Evolutionary conservation across 1,140 invertebrate species (phyloP), one percentile per base, ranked within the genome.

Genomic region (Drosophila aff.): DNA sequence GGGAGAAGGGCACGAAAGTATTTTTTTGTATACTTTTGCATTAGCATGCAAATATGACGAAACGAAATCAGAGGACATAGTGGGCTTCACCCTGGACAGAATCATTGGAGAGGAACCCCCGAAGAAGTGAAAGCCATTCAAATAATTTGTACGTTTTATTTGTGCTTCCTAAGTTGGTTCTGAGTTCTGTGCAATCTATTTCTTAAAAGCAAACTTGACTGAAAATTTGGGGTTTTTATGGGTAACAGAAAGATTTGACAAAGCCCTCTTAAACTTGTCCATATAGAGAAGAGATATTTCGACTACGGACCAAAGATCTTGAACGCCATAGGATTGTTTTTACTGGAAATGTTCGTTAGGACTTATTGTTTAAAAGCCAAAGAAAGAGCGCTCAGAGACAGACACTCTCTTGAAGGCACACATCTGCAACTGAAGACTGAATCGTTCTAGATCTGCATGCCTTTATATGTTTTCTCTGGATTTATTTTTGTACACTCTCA

Each of bases 11-110:
- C 18, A 18, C 31, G 13, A 16, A 36, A 26, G 28, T 52, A 21
- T 26, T 63, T 52, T 52, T 44, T 44, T 66, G 15, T 67, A 21
- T 40, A 21, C 10, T 36, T 66, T 66, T 36, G 63, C 58, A 66
- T 66, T 66, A 44, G 40, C 58, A 66, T 66, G 40, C 40, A 66
- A 66, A 66, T 63, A 63, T 66, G 58, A 66, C 28, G 40, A 36
- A 63, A 63, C 10, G 11, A 66, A 66, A 63, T 66, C 58, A 63
- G 33, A 21, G 28, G 8, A 23, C 33, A 59, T 44, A 63, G 63
- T 57, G 21, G 53, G 15, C 36, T 26, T 62, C 33, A 13, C 16
- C 21, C n/a, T 33, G 59, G 18, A 23, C 18, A 23, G 4, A 15
- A 9, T 53, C 50, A 33, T 16, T 23, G 18, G 6, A 53, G 31